Percentiles rank a stretch among this genome's conserved stretches.
phyloP scores from a whole-genome alignment of 2,797 vertebrate species.

The Menidia menidia region DNA sequence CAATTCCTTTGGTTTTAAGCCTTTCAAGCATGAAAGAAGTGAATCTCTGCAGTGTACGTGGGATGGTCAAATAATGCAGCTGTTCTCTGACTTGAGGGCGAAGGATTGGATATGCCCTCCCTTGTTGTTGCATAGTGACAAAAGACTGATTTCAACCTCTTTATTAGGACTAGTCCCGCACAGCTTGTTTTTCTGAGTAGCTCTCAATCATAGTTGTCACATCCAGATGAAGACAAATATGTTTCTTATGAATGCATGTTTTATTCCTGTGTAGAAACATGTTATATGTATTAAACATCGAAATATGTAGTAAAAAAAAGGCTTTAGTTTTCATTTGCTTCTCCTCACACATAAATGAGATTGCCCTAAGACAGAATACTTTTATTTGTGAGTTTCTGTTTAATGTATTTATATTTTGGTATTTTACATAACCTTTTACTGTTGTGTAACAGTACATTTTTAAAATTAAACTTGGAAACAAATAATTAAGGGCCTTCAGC shows the following conservation, averaged over 20 bases:
- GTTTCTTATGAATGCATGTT: neutral
- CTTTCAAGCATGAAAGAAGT: slow-evolving; percentile 51
- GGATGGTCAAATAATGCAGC: slow-evolving; percentile 26
- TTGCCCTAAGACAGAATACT: neutral
- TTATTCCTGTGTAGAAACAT: neutral
- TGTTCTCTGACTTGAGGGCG: slow-evolving; percentile 33
- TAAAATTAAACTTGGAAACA: neutral
- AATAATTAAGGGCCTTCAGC: neutral
- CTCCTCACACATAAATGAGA: neutral
- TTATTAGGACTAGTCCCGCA: neutral
- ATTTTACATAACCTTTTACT: slow-evolving; percentile 4
- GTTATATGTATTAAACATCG: slow-evolving; percentile 15
- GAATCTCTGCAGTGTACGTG: slow-evolving; percentile 25
- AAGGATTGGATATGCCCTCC: slow-evolving; percentile 26
- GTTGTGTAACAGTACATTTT: neutral
- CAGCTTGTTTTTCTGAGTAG: slow-evolving; percentile 5
- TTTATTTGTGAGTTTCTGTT: slow-evolving; percentile 17
- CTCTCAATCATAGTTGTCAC: neutral
- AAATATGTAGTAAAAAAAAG: neutral
- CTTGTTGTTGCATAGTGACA: slow-evolving; percentile 17
- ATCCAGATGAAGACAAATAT: neutral
- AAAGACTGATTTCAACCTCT: slow-evolving; percentile 21
- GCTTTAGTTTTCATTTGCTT: neutral
- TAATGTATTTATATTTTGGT: slow-evolving; percentile 11
- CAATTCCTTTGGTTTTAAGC: slow-evolving; percentile 45